Evolutionary conservation across 2,113 vertebrate genomes (phyloP).

Genomic region (Cnemophilus loriae): DNA sequence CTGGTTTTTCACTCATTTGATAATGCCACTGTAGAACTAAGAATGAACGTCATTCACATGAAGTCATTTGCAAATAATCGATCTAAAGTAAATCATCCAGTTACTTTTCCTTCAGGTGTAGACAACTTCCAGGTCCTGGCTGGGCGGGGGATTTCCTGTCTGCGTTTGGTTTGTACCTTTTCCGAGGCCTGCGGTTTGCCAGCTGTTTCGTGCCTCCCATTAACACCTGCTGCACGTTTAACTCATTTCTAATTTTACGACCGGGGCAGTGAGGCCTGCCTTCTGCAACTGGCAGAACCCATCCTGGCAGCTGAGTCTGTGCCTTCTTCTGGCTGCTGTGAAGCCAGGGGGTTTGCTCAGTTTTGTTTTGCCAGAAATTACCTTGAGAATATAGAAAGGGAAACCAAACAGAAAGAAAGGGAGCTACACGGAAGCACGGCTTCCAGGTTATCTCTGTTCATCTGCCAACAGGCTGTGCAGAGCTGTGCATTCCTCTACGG

Average conservation of each 20-base stretch:
- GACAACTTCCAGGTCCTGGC: conserved; percentile 2
- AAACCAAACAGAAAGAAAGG: not conserved
- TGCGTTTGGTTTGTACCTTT: conserved; percentile 56
- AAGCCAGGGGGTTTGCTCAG: not conserved
- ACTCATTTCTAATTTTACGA: conserved; percentile 33
- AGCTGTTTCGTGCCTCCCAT: not conserved
- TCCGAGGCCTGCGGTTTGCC: conserved; percentile 63
- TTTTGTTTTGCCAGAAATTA: not conserved
- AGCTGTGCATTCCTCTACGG: not conserved
- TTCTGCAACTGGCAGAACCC: not conserved
- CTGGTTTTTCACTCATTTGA: not conserved
- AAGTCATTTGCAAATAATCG: not conserved
- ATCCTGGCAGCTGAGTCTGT: not conserved
- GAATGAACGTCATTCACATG: not conserved
- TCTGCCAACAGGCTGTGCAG: not conserved
- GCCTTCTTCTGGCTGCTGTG: not conserved
- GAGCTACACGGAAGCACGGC: not conserved
- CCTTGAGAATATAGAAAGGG: not conserved
- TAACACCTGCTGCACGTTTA: conserved; percentile 24
- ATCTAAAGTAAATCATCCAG: conserved; percentile 12
- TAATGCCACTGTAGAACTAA: not conserved
- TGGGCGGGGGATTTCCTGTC: conserved; percentile 66
- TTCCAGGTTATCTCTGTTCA: not conserved
- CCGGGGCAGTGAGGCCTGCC: not conserved
- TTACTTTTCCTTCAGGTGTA: not conserved